Evolutionary conservation across 30 jellyfish, hydroid and myxozoan genomes (phyloP), one percentile per base, ranked within the genome.

Genomic region (Calvadosia cruxmelitensis): DNA sequence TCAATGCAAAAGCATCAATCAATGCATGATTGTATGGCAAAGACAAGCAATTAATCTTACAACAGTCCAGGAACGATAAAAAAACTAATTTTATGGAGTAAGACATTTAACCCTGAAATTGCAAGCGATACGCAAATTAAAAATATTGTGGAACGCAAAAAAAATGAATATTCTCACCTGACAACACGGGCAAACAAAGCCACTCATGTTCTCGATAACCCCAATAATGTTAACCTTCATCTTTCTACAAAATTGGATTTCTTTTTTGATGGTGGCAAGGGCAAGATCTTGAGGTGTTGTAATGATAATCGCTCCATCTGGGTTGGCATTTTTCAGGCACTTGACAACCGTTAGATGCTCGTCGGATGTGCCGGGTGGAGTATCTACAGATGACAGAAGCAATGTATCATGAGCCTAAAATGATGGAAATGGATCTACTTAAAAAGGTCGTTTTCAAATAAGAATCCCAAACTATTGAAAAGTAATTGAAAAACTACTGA

Each of bases 311-410:
- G 94, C 94, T 25, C 94, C 94, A 68, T 74, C 87, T 1, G 94
- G 94, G 1, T 69, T 35, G 49, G 67, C 80, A 67, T 69, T 69
- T 68, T 73, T 68, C 73, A 82, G 52, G 12, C 78, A 74, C 52
- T 82, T 73, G 0, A 82, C 94, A 13, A 82, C 81, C 0, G 94
- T 50, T 26, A 82, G 57, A 34, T 82, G 94, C 49, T 82, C 94
- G 50, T 82, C 94, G 33, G 94, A 82, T 1, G 94, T 82, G 2
- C 94, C 94, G 12, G 94, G 94, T 0, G 94, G 94, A 20, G 94
- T 82, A 48, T 82, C 94, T 82, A 66, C 51, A 52, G 33, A 20
- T 15, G 23, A 27, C 13, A 53, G 61, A n/a, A 10, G n/a, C 61
- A 49, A 49, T 49, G 61, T 49, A 49, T 49, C 61, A 49, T 49